Percentiles rank a stretch among this genome's conserved stretches.
Evolutionary conservation across 2,888 invertebrate species (phyloP).

Genomic region (Mimumesa dahlbomi): DNA sequence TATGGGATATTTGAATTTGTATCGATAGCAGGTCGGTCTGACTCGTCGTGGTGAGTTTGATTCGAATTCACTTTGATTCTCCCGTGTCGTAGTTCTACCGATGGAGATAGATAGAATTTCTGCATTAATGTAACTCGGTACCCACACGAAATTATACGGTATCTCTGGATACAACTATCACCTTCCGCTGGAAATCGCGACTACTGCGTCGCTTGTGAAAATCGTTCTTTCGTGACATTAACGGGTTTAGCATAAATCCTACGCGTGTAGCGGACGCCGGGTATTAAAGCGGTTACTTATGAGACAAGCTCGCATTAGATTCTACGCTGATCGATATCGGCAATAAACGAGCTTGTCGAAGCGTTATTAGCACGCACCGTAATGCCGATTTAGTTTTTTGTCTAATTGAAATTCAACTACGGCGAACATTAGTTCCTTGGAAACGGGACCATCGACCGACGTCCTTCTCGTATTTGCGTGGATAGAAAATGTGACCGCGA

Average conservation of each 20-base stretch:
- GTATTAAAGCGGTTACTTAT: conserved; percentile 29
- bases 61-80: no score
- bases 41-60: no score
- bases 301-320: conserved; percentile 41
- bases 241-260: conserved; percentile 15
- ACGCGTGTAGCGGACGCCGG: conserved; percentile 19
- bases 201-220: conserved; percentile 5
- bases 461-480: no score
- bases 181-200: conserved; percentile 4
- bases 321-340: conserved; percentile 21
- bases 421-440: conserved; percentile 18
- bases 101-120: conserved; percentile 30
- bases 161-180: conserved; percentile 15
- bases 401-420: conserved; percentile 30
- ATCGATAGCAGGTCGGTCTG: no score
- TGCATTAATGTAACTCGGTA: conserved; percentile 18
- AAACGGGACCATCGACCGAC: no score
- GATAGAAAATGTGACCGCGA: no score
- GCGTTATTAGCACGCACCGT: conserved; percentile 38
- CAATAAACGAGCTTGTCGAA: conserved; percentile 35
- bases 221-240: conserved; percentile 20
- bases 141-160: conserved; percentile 30
- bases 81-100: neutral
- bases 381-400: conserved; percentile 23
- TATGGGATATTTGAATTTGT: no score